phyloP scores from a whole-genome alignment of 1,140 invertebrate species.

The Pristionchus pacificus region DNA sequence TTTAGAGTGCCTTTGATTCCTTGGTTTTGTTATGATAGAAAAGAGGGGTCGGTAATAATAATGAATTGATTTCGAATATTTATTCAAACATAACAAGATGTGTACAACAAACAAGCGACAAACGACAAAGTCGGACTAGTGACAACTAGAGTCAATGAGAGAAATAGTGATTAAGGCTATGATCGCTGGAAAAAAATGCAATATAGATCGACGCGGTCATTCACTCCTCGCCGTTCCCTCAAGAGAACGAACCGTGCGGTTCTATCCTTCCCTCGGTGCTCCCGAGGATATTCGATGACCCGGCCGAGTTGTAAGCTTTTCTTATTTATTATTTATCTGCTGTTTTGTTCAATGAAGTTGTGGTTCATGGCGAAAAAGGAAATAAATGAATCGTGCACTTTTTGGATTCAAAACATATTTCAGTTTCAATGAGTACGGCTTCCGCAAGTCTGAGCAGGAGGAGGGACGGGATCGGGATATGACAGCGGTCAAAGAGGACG shows the following conservation, averaged over 20 bases:
- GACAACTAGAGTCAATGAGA: neutral
- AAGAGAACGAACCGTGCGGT: constrained; percentile 47
- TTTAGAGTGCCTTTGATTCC: neutral
- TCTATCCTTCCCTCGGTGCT: constrained; percentile 40
- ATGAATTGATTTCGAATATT: too few species aligned
- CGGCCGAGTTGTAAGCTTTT: constrained; percentile 37
- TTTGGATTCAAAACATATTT: constrained; percentile 14
- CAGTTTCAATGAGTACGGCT: constrained; percentile 95
- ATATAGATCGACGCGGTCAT: constrained; percentile 30
- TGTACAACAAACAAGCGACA: too few species aligned
- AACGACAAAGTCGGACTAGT: neutral
- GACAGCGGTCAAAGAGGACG: constrained; percentile 33
- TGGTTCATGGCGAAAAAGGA: too few species aligned
- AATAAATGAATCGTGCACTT: neutral
- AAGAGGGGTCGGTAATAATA: too few species aligned
- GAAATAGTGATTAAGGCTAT: too few species aligned
- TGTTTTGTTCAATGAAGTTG: neutral
- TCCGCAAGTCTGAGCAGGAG: constrained; percentile 73
- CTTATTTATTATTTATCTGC: neutral
- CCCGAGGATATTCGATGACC: constrained; percentile 48
- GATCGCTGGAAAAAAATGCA: too few species aligned
- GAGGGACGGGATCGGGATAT: constrained; percentile 22
- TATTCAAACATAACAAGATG: too few species aligned
- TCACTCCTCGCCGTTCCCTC: constrained; percentile 28
- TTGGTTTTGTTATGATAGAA: too few species aligned